A percentile compares a stretch with the other conserved stretches of the same genome.
Evolutionary conservation across 2,797 vertebrate species (phyloP).

Genomic region (Macropodus opercularis): DNA sequence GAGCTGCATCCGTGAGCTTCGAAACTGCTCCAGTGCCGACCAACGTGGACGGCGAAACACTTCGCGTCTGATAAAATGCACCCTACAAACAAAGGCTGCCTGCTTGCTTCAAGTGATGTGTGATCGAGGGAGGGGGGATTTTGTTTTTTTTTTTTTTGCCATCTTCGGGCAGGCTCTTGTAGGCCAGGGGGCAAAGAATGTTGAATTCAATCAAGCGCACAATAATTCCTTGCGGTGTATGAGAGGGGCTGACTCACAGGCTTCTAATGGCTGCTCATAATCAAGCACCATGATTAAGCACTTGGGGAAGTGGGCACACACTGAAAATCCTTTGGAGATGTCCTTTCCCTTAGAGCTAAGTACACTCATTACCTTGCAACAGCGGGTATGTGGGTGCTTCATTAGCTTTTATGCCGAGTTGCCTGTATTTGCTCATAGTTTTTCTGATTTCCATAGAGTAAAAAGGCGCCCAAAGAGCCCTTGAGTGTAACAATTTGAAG

Average conservation of each 20-base stretch:
- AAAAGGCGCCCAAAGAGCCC: slow-evolving; percentile 65
- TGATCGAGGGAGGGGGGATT: slow-evolving; percentile 27
- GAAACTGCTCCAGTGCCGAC: too few relatives aligned
- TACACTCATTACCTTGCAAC: slow-evolving; percentile 75
- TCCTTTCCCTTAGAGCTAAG: slow-evolving; percentile 76
- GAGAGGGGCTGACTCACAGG: slow-evolving; percentile 74
- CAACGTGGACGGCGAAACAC: too few relatives aligned
- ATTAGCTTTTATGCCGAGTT: slow-evolving; percentile 75
- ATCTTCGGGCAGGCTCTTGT: slow-evolving; percentile 51
- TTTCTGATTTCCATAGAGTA: slow-evolving; percentile 63
- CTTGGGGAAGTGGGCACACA: slow-evolving; percentile 75
- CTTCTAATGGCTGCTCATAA: slow-evolving; percentile 78
- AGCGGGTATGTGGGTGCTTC: slow-evolving; percentile 75
- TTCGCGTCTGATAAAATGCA: slow-evolving; percentile 30
- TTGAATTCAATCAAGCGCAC: slow-evolving; percentile 73
- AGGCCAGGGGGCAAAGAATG: slow-evolving; percentile 61
- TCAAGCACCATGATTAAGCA: slow-evolving; percentile 80
- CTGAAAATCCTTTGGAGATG: slow-evolving; percentile 74
- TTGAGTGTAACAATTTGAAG: slow-evolving; percentile 64
- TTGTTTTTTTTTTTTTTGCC: slow-evolving; percentile 37
- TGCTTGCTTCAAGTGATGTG: slow-evolving; percentile 49
- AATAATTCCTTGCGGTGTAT: slow-evolving; percentile 73
- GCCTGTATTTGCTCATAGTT: slow-evolving; percentile 67
- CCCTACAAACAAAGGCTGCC: slow-evolving; percentile 40
- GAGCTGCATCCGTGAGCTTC: too few relatives aligned